These are phyloP conservation scores for Trimorus sp. DNA, from an alignment of 2,888 invertebrate species.

Conservation along the genomic window DNA sequence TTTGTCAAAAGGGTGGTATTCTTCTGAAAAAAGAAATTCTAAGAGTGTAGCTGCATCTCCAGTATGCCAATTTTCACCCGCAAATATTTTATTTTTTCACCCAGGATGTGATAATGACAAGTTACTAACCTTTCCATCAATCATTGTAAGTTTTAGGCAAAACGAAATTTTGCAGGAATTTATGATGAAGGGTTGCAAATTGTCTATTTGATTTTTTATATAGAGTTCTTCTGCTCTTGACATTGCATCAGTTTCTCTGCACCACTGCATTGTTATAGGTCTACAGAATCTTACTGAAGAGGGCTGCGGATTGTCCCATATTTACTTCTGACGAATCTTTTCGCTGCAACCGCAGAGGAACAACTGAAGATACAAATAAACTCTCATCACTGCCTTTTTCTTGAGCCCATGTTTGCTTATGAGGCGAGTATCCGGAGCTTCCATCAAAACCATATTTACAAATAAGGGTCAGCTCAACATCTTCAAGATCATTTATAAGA, in stretches of 20 bases:
- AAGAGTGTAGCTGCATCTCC: no score
- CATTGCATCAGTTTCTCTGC: background rate
- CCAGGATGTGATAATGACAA: background rate
- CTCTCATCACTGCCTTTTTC: background rate
- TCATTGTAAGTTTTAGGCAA: background rate
- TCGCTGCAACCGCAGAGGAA: background rate
- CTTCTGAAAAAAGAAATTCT: no score
- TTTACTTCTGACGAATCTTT: background rate
- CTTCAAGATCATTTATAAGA: background rate
- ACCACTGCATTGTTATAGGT: background rate
- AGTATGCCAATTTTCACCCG: no score
- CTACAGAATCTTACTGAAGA: background rate
- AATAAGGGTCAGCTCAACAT: background rate
- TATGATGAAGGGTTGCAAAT: background rate
- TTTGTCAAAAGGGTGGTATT: no score
- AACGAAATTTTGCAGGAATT: background rate
- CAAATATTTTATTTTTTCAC: constrained; percentile 1
- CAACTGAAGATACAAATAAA: constrained; percentile 2
- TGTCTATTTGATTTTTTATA: background rate
- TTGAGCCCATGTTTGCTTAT: background rate
- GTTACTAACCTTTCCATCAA: constrained; percentile 62
- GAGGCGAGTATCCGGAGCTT: constrained; percentile 1
- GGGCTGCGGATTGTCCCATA: background rate
- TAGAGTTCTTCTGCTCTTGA: background rate
- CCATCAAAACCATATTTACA: constrained; percentile 16